Conservation (phyloP, 2,797 vertebrate genomes). For the Vultur gryphus region DNA sequence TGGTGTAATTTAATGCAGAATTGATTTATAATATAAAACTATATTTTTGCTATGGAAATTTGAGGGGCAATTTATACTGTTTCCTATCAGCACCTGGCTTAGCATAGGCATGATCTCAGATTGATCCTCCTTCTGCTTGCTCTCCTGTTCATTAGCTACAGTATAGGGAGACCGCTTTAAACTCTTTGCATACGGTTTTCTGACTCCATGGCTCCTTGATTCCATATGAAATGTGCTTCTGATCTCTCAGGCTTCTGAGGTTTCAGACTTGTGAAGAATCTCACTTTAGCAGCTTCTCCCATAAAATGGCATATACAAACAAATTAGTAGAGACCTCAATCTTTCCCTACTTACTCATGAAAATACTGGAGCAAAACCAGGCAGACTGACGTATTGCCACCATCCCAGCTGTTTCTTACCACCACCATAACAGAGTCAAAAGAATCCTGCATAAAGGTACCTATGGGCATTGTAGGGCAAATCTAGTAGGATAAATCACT, state of each 20-base stretch:
- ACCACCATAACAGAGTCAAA: neutral
- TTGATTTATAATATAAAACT: neutral
- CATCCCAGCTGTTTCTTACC: neutral
- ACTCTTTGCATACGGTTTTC: neutral
- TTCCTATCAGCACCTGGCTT: neutral
- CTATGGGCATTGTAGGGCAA: neutral
- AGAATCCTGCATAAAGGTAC: neutral
- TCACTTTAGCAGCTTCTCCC: slow-evolving; percentile 8
- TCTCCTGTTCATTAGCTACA: neutral
- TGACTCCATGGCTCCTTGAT: neutral
- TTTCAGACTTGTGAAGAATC: slow-evolving; percentile 6
- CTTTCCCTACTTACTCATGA: neutral
- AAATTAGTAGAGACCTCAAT: neutral
- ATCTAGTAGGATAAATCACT: neutral
- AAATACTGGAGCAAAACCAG: neutral
- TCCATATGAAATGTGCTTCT: neutral
- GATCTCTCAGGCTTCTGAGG: neutral
- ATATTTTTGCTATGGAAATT: neutral
- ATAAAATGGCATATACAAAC: neutral
- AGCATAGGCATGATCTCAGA: neutral
- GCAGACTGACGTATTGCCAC: neutral
- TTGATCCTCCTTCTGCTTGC: neutral
- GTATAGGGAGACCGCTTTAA: neutral
- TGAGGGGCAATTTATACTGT: neutral
- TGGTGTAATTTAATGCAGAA: neutral